Percentiles rank a stretch among this genome's conserved stretches.
These are phyloP conservation scores for Pionites leucogaster DNA, from an alignment of 2,113 vertebrate species.

Conservation along the genomic window DNA sequence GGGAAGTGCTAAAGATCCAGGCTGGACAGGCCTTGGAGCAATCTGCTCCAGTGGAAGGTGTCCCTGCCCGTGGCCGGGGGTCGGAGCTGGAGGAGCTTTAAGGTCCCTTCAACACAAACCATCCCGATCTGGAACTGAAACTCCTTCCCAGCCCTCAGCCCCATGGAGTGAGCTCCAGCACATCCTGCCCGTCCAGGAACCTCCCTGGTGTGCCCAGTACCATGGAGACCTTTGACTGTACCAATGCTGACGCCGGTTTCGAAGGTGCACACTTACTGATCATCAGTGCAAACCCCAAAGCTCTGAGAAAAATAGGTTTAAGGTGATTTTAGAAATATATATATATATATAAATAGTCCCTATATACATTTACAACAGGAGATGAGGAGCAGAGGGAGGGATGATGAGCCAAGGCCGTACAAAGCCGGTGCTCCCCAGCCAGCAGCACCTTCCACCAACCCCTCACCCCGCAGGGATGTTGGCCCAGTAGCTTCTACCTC, in stretches of 20 bases:
- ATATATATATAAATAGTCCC: background rate
- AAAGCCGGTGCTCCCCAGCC: background rate
- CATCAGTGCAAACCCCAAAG: background rate
- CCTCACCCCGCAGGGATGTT: rapidly evolving
- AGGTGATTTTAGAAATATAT: background rate
- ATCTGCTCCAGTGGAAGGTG: background rate
- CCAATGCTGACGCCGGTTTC: background rate
- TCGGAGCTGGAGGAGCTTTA: background rate
- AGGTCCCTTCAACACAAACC: background rate
- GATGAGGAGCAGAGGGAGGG: background rate
- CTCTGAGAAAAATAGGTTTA: background rate
- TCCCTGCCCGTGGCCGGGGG: background rate
- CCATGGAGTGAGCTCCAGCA: background rate
- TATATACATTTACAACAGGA: background rate
- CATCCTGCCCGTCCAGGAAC: background rate
- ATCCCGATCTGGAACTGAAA: background rate
- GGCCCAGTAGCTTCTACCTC: background rate
- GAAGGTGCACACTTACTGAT: background rate
- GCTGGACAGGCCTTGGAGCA: background rate
- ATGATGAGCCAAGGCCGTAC: background rate
- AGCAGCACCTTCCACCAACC: background rate
- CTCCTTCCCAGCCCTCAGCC: background rate
- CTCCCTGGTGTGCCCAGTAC: background rate
- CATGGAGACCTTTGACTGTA: background rate
- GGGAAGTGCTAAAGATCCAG: background rate